phyloP scores from a whole-genome alignment of 1,140 invertebrate species.

The Thaumetopoea pityocampa region DNA sequence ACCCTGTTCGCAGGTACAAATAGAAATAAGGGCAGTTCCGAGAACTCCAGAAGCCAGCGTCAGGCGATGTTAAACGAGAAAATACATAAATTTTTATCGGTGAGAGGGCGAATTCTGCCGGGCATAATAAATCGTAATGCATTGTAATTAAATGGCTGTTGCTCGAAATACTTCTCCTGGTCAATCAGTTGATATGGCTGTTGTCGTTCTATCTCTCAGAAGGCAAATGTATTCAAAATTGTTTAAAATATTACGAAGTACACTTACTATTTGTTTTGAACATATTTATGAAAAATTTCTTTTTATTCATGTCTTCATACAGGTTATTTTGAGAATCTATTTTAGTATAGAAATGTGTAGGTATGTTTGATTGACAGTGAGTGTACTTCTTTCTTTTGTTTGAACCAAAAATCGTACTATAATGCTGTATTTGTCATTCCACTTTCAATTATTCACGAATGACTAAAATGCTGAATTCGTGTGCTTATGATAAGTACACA shows the following conservation, averaged over 20 bases:
- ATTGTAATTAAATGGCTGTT: slow-evolving; percentile 66
- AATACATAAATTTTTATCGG: slow-evolving; percentile 96
- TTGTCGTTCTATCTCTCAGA: slow-evolving; percentile 30
- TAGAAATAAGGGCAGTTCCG: slow-evolving; percentile 79
- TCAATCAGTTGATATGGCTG: slow-evolving; percentile 54
- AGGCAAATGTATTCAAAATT: slow-evolving; percentile 12
- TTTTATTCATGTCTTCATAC: no score
- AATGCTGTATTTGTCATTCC: background rate
- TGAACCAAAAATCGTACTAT: slow-evolving; percentile 38
- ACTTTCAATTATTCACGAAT: background rate
- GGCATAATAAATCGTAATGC: slow-evolving; percentile 36
- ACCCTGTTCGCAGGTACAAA: slow-evolving; percentile 60
- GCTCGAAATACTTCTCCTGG: slow-evolving; percentile 51
- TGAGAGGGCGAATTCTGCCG: slow-evolving; percentile 77
- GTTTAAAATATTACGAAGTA: slow-evolving; percentile 19
- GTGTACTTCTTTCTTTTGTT: slow-evolving; percentile 37
- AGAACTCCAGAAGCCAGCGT: slow-evolving; percentile 81
- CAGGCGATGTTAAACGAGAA: slow-evolving; percentile 93
- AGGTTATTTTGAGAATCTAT: no score
- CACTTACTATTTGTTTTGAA: slow-evolving; percentile 19
- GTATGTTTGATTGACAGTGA: no score
- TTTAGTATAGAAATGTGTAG: no score
- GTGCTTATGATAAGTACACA: no score
- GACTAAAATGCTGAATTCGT: no score
- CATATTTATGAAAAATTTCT: no score